phyloP scores from a whole-genome alignment of 2,888 invertebrate species.

The Willowsia nigromaculata region DNA sequence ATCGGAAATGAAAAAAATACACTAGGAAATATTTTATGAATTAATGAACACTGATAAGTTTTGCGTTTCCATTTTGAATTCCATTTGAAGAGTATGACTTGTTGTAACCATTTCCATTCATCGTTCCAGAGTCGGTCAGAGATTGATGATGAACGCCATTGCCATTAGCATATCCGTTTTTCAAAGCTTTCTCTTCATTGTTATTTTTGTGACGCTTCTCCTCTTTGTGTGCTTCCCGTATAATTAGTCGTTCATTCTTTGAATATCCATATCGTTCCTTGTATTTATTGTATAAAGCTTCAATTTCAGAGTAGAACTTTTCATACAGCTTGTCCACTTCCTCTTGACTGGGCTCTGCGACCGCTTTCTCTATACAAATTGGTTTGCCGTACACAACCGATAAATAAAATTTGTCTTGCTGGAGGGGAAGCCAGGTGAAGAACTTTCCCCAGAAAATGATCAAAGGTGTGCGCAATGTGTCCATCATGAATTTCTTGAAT shows the following conservation, averaged over 20 bases:
- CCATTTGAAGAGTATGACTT: slow-evolving; percentile 27
- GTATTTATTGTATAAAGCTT: slow-evolving; percentile 63
- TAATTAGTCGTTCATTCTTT: slow-evolving; percentile 50
- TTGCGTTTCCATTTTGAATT: slow-evolving; percentile 39
- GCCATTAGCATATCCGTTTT: slow-evolving; percentile 17
- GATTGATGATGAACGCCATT: neutral
- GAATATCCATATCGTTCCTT: slow-evolving; percentile 69
- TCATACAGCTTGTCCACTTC: slow-evolving; percentile 66
- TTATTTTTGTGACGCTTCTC: neutral
- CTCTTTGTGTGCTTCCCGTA: slow-evolving; percentile 66
- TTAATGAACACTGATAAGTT: slow-evolving; percentile 55
- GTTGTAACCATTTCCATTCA: slow-evolving; percentile 26
- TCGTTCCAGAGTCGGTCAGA: neutral
- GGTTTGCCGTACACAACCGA: slow-evolving; percentile 71
- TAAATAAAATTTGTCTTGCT: slow-evolving; percentile 51
- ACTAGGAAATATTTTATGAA: neutral
- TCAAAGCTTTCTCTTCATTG: neutral
- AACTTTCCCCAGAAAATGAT: slow-evolving; percentile 72
- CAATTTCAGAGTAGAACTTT: slow-evolving; percentile 64
- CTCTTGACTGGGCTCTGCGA: slow-evolving; percentile 62
- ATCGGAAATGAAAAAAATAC: neutral
- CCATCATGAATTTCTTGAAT: slow-evolving; percentile 68
- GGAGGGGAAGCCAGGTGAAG: slow-evolving; percentile 66
- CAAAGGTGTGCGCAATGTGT: slow-evolving; percentile 65
- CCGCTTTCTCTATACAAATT: slow-evolving; percentile 53